Percentiles rank a stretch among this genome's conserved stretches.
phyloP scores from a whole-genome alignment of 2,113 vertebrate genomes.

The Elanoides forficatus region DNA sequence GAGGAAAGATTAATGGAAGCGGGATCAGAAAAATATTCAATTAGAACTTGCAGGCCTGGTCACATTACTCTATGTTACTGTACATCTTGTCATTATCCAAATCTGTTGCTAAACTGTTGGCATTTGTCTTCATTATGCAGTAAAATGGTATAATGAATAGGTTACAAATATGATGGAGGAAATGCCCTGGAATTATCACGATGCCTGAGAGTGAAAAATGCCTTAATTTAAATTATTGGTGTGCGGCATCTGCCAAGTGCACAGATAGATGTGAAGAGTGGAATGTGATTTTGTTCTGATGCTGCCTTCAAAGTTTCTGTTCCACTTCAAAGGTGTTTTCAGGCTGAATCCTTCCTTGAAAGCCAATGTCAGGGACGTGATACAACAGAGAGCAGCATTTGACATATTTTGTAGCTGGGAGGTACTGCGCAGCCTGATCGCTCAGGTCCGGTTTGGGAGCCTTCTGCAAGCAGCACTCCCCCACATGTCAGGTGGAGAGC shows the following conservation, averaged over 20 bases:
- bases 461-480: neutral
- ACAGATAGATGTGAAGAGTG: neutral
- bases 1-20: conserved; percentile 71
- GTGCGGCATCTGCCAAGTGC: conserved; percentile 22
- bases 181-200: conserved; percentile 53
- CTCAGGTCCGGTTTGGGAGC: neutral
- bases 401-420: neutral
- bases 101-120: conserved; percentile 73
- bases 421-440: neutral
- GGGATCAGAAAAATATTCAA: conserved; percentile 72
- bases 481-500: neutral
- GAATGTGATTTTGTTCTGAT: conserved; percentile 15
- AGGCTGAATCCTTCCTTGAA: neutral
- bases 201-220: conserved; percentile 39
- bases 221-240: conserved; percentile 46
- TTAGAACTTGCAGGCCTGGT: conserved; percentile 67
- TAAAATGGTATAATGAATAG: conserved; percentile 70
- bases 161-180: conserved; percentile 62
- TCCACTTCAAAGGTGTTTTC: conserved; percentile 36
- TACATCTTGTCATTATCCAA: conserved; percentile 72
- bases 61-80: conserved; percentile 73
- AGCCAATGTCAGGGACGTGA: neutral
- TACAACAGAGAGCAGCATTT: neutral
- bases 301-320: conserved; percentile 13
- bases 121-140: conserved; percentile 76